Evolutionary conservation across 1,140 invertebrate species (phyloP), one percentile per base, ranked within the genome.

Genomic region (Cyrtorhinus lividipennis): DNA sequence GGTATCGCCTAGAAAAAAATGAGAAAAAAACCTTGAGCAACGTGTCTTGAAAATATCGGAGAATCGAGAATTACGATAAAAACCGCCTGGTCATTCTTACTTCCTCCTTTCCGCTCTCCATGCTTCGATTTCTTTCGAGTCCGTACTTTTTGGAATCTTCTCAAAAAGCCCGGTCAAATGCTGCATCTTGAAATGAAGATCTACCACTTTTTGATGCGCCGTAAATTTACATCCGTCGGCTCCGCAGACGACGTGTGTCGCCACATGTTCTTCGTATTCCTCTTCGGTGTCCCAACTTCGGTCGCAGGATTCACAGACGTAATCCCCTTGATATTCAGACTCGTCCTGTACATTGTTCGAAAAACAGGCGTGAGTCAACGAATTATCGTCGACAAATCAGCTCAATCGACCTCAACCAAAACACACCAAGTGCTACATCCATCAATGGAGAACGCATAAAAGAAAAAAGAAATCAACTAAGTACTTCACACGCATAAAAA

Each of bases 221-320:
- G 82, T 76, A 76, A 88, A 92, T 24, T 77, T 80, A 70, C 90
- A 93, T n/a, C 84, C 84, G 69, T 90, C 85, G 18, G 87, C 80
- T 46, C 83, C 83, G 70, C 88, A 92, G 72, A 78, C 73, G 73
- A 81, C 77, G 74, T 93, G 90, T 66, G 82, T 79, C 2, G 73
- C 68, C 66, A 82, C 75, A 71, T 93, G 90, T 56, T 77, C 74
- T 48, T 81, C 68, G 56, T 86, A 78, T 64, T 78, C 71, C 22
- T 82, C 74, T 53, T 75, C 65, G 3, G 75, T 78, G 53, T 73
- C 72, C 72, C 90, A 89, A 44, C 81, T 79, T 72, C 82, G 78
- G 67, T 88, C 86, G 73, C 90, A 92, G 44, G 81, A 78, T 69
- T 88, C 84, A 75, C 90, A 92, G 71, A 77, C 83, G 71, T 70